Evolutionary conservation across 2,113 vertebrate species (phyloP).

Genomic region (Indicator indicator): DNA sequence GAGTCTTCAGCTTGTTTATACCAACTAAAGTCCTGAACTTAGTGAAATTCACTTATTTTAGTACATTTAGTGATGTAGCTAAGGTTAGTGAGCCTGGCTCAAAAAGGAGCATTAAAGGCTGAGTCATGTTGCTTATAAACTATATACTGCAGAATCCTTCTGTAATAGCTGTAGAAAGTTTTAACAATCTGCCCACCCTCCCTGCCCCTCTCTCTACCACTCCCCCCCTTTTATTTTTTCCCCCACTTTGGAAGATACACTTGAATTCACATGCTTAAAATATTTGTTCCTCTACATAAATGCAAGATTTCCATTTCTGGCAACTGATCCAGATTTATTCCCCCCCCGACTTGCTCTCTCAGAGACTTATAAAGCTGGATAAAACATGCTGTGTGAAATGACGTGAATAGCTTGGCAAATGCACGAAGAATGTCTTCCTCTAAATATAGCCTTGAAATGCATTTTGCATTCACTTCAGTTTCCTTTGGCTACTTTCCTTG

Average conservation of each 20-base stretch:
- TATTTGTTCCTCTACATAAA: slow-evolving; percentile 16
- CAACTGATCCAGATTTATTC: neutral
- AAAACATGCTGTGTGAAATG: slow-evolving; percentile 45
- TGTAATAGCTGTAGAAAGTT: neutral
- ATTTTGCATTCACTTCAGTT: slow-evolving; percentile 35
- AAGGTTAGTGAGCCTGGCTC: neutral
- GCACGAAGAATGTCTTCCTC: slow-evolving; percentile 42
- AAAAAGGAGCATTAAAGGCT: neutral
- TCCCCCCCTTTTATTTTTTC: neutral
- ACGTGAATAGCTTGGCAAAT: slow-evolving; percentile 51
- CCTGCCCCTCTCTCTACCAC: too few species aligned
- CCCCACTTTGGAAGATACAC: neutral
- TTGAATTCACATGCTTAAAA: slow-evolving; percentile 36
- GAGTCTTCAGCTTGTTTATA: neutral
- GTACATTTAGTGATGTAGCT: neutral
- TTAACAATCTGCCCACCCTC: neutral
- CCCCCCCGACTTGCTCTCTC: fast-evolving
- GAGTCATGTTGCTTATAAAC: neutral
- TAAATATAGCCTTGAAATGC: slow-evolving; percentile 56
- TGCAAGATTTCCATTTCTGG: slow-evolving; percentile 61
- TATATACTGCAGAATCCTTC: neutral
- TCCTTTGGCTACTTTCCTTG: slow-evolving; percentile 31
- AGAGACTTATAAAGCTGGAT: slow-evolving; percentile 37
- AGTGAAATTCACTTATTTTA: neutral
- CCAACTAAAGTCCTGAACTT: neutral